Evolutionary conservation across 30 jellyfish, hydroid and myxozoan genomes (phyloP).

Genomic region (Morbakka virulenta): DNA sequence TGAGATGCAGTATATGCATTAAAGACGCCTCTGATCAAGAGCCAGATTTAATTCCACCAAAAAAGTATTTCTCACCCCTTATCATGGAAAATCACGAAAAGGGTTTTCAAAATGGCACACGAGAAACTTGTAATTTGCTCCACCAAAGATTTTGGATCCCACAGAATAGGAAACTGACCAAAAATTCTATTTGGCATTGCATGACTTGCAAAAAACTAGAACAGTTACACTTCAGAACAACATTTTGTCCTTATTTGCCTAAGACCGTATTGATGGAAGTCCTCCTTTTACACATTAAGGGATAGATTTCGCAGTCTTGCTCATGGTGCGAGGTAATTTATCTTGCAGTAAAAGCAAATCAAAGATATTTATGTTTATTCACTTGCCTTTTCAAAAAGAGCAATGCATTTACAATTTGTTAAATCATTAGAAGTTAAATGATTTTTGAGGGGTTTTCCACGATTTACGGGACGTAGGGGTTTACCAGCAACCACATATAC

Average conservation of each 20-base stretch:
- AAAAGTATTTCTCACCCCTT: constrained; percentile 10
- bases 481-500: constrained; percentile 35
- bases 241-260: constrained; percentile 33
- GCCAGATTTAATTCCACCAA: constrained; percentile 48
- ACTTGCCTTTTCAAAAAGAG: constrained; percentile 58
- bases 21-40: constrained; percentile 28
- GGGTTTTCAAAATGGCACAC: constrained; percentile 55
- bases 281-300: constrained; percentile 60
- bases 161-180: constrained; percentile 57
- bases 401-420: constrained; percentile 49
- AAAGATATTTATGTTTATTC: constrained; percentile 39
- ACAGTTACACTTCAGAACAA: constrained; percentile 49
- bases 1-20: constrained; percentile 28
- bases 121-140: constrained; percentile 41
- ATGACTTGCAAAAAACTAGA: constrained; percentile 41
- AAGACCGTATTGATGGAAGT: constrained; percentile 46
- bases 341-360: too few relatives aligned
- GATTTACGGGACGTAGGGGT: constrained; percentile 56
- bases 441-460: constrained; percentile 51
- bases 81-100: constrained; percentile 44
- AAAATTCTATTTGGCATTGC: constrained; percentile 14
- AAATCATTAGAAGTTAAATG: constrained; percentile 39
- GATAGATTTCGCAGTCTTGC: constrained; percentile 53
- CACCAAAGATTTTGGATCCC: constrained; percentile 56
- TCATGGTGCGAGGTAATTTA: constrained; percentile 7